Evolutionary conservation across 2,888 invertebrate genomes (phyloP).

Genomic region (Ophonus ardosiacus): DNA sequence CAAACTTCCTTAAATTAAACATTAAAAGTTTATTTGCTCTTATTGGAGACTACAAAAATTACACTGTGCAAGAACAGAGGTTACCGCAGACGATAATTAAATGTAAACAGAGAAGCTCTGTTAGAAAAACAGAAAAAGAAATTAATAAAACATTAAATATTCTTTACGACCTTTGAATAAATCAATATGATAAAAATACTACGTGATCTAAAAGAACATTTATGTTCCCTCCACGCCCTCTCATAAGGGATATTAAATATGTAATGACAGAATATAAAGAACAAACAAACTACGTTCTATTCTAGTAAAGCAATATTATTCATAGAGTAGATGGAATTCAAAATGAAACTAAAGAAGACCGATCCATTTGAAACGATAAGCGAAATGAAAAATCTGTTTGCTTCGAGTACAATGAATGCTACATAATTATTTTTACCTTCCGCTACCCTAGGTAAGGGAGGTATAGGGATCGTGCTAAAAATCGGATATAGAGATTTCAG

Average conservation of each 20-base stretch:
- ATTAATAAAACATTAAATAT: constrained; percentile 18
- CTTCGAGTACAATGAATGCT: neutral
- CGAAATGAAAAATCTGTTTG: neutral
- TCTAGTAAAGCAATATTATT: neutral
- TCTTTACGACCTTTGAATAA: neutral
- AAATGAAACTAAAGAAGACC: neutral
- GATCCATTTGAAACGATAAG: neutral
- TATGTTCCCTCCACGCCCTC: neutral
- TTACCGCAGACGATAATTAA: constrained; percentile 15
- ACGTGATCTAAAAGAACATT: neutral
- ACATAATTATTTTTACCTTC: neutral
- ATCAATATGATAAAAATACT: constrained; percentile 23
- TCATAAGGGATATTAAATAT: neutral
- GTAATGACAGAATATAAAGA: neutral
- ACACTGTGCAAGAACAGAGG: neutral
- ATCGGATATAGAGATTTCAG: too few relatives aligned
- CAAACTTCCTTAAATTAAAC: constrained; percentile 13
- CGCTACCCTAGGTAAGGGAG: too few relatives aligned
- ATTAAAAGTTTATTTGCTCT: constrained; percentile 15
- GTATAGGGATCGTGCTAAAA: too few relatives aligned
- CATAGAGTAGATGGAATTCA: neutral
- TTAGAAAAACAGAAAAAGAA: constrained; percentile 29
- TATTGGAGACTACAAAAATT: neutral
- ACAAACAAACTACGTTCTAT: neutral
- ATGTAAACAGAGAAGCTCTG: constrained; percentile 47